Percentiles rank a stretch among this genome's conserved stretches.
Conservation (phyloP, 2,888 invertebrate species). For the Invenusta paracnida region DNA sequence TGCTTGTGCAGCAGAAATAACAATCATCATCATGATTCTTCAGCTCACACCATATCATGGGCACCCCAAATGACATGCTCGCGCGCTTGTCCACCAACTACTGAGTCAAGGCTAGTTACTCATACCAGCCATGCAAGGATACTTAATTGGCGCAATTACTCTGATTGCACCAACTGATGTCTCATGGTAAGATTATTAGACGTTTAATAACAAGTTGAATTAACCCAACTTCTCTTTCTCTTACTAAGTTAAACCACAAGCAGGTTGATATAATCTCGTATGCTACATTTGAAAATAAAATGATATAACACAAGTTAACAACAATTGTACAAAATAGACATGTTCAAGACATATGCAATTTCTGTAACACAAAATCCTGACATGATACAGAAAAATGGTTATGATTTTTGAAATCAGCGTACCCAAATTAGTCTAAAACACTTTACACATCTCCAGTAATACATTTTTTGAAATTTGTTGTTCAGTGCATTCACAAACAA, state of each 20-base stretch:
- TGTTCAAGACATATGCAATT: not conserved
- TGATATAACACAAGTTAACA: not conserved
- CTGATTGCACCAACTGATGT: too few relatives aligned
- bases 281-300: not conserved
- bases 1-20: too few relatives aligned
- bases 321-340: not conserved
- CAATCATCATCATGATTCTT: too few relatives aligned
- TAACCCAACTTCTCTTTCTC: not conserved
- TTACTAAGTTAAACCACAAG: not conserved
- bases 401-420: not conserved
- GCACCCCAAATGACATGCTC: too few relatives aligned
- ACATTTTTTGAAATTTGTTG: not conserved
- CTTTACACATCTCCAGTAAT: not conserved
- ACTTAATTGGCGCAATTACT: too few relatives aligned
- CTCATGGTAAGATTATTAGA: not conserved
- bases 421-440: not conserved
- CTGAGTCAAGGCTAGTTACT: too few relatives aligned
- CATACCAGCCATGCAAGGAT: too few relatives aligned
- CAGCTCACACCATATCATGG: too few relatives aligned
- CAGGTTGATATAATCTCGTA: not conserved
- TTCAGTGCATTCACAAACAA: not conserved
- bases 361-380: not conserved
- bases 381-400: not conserved
- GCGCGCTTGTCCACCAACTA: too few relatives aligned
- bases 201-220: not conserved